A percentile compares a stretch with the other conserved stretches of the same genome.
Evolutionary conservation across 2,113 vertebrate genomes (phyloP).

Genomic region (Monopterus albus): DNA sequence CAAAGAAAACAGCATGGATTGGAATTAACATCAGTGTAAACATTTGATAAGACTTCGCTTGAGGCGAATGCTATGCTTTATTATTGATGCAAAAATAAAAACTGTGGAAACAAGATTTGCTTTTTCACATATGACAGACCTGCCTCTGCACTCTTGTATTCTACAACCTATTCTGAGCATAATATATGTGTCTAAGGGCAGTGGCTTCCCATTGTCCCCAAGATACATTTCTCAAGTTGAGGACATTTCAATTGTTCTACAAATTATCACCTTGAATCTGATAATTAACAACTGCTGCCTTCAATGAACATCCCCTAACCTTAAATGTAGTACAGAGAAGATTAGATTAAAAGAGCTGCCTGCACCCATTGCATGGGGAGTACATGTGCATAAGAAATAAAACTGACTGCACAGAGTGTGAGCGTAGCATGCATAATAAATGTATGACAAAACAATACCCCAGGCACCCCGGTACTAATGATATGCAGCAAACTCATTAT

Average conservation of each 20-base stretch:
- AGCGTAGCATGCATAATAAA: slow-evolving; percentile 77
- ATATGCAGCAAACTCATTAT: slow-evolving; percentile 82
- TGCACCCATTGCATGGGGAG: slow-evolving; percentile 43
- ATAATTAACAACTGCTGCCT: slow-evolving; percentile 71
- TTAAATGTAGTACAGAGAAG: slow-evolving; percentile 43
- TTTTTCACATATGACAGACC: slow-evolving; percentile 36
- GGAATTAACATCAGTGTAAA: slow-evolving; percentile 73
- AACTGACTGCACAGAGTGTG: slow-evolving; percentile 58
- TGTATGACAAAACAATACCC: slow-evolving; percentile 83
- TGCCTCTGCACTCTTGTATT: slow-evolving; percentile 32
- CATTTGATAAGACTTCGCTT: slow-evolving; percentile 77
- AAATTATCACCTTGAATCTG: slow-evolving; percentile 73
- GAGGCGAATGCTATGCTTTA: slow-evolving; percentile 68
- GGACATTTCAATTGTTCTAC: slow-evolving; percentile 67
- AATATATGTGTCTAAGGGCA: slow-evolving; percentile 52
- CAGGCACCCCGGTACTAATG: slow-evolving; percentile 79
- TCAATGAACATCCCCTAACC: slow-evolving; percentile 62
- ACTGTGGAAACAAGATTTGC: slow-evolving; percentile 34
- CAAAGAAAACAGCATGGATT: slow-evolving; percentile 66
- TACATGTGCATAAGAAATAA: slow-evolving; percentile 54
- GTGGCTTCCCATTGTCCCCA: slow-evolving; percentile 39
- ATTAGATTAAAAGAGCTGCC: slow-evolving; percentile 41
- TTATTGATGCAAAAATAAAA: slow-evolving; percentile 72
- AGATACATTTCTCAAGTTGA: slow-evolving; percentile 62
- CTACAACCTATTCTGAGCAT: slow-evolving; percentile 44